Evolutionary conservation across 2,888 invertebrate genomes (phyloP).

Genomic region (Dryomyza anilis): DNA sequence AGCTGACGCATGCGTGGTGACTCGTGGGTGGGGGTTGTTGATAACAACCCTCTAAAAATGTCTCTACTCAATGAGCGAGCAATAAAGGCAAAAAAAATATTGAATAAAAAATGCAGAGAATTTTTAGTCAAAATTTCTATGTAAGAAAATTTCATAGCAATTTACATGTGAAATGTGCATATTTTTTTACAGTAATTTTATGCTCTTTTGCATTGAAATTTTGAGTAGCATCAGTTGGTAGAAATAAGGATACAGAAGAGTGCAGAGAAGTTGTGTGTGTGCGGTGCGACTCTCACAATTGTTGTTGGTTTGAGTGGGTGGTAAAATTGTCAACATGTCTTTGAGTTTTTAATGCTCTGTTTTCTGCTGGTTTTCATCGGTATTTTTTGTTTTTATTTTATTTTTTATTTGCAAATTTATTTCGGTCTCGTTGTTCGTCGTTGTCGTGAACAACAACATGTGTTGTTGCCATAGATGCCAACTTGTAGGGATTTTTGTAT

Average conservation of each 20-base stretch:
- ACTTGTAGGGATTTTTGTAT: too few species aligned
- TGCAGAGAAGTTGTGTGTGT: too few species aligned
- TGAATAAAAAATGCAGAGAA: background rate
- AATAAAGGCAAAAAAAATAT: too few species aligned
- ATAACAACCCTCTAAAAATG: background rate
- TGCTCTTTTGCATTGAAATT: constrained; percentile 4
- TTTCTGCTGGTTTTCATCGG: constrained; percentile 17
- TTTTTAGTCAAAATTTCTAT: constrained; percentile 1
- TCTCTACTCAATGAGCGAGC: constrained; percentile 6
- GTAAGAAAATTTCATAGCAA: background rate
- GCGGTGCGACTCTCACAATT: background rate
- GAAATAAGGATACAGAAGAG: too few species aligned
- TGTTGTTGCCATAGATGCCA: too few species aligned
- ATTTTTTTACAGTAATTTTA: constrained; percentile 14
- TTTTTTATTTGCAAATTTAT: constrained; percentile 15
- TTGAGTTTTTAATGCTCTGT: constrained; percentile 1
- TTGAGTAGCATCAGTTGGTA: background rate
- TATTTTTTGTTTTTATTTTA: constrained; percentile 18
- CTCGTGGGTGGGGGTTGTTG: too few species aligned
- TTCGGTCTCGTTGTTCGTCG: background rate
- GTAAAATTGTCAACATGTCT: constrained; percentile 15
- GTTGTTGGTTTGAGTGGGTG: background rate
- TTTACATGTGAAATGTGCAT: background rate
- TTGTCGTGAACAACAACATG: too few species aligned
- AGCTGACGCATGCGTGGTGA: too few species aligned